phyloP scores from a whole-genome alignment of 64 coral and sea anemone genomes.

The Astreopora myriophthalma region DNA sequence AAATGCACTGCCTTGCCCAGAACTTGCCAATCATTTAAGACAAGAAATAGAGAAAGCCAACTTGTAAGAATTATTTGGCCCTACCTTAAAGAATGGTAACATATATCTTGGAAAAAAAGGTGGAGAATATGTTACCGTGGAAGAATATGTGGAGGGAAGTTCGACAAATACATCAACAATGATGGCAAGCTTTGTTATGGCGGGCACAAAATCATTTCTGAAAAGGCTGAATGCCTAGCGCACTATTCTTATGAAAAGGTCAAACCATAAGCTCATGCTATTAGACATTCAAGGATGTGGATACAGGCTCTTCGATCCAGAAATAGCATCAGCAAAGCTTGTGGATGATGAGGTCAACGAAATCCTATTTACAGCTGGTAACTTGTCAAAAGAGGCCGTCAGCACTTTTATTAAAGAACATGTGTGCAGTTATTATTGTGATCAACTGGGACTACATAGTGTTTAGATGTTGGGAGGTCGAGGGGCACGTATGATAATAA shows the following conservation, averaged over 20 bases:
- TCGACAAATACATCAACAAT: constrained; percentile 53
- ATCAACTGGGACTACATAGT: background rate
- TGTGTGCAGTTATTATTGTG: constrained; percentile 38
- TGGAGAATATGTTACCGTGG: constrained; percentile 31
- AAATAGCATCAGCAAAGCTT: no score
- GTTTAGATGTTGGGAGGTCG: background rate
- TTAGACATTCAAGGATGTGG: no score
- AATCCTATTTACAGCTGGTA: no score
- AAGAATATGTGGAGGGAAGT: constrained; percentile 54
- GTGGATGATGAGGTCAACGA: no score
- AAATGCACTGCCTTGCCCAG: constrained; percentile 37
- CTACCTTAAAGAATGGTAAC: background rate
- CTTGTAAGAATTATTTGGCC: background rate
- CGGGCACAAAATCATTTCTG: background rate
- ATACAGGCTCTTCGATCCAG: no score
- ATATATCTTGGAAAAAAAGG: background rate
- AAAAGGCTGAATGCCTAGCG: constrained; percentile 35
- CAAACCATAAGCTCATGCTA: no score
- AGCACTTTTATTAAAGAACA: constrained; percentile 27
- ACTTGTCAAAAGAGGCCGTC: constrained; percentile 8
- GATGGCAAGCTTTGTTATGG: background rate
- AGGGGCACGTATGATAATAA: no score
- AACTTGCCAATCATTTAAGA: background rate
- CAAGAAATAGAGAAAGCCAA: background rate
- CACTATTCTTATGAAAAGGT: constrained; percentile 35